phyloP scores from a whole-genome alignment of 2,888 invertebrate genomes.

The Myopa tessellatipennis region DNA sequence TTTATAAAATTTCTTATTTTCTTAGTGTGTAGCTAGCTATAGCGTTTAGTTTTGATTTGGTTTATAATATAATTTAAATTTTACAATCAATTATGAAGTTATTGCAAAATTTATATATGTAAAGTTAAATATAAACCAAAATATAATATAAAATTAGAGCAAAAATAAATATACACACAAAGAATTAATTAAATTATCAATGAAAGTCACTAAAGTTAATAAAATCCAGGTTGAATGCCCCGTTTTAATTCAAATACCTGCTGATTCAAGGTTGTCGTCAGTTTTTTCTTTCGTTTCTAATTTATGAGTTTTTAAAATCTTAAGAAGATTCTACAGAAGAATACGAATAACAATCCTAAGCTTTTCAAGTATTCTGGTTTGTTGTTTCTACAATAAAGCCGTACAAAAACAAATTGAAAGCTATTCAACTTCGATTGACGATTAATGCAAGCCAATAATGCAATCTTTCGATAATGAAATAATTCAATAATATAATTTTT shows the following conservation, averaged over 20 bases:
- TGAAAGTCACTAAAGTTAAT: background rate
- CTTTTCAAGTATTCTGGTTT: background rate
- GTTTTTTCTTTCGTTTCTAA: background rate
- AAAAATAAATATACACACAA: background rate
- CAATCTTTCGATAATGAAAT: no score
- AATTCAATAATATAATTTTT: no score
- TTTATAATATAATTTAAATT: no score
- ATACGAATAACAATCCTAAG: background rate
- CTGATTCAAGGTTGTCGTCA: background rate
- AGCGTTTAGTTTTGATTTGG: no score
- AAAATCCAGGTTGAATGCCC: background rate
- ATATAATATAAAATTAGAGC: no score
- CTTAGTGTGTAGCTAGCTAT: no score
- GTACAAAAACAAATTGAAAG: no score
- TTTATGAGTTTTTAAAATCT: background rate
- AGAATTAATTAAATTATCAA: background rate
- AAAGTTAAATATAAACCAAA: no score
- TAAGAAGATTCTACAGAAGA: background rate
- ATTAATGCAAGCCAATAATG: no score
- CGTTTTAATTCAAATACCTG: background rate
- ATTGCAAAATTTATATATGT: background rate
- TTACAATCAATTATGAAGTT: background rate
- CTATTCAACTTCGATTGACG: no score
- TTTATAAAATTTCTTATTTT: no score
- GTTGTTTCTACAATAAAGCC: no score